Evolutionary conservation across 2,797 vertebrate genomes (phyloP).

Genomic region (Helarctos malayanus): DNA sequence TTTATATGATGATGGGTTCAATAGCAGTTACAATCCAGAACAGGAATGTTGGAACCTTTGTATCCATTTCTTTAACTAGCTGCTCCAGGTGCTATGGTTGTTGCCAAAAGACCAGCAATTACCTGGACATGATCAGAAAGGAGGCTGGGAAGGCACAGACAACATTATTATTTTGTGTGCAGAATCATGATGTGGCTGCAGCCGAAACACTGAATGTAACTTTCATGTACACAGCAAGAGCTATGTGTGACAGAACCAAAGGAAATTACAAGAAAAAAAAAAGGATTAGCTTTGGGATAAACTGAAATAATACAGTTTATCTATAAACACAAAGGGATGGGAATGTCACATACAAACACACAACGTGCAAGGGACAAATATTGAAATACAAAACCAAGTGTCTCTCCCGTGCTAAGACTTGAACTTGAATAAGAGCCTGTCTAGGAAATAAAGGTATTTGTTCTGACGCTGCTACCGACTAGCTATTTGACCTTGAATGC

Average conservation of each 20-base stretch:
- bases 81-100: neutral
- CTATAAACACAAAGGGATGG: neutral
- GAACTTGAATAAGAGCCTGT: neutral
- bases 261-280: neutral
- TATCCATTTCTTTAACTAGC: neutral
- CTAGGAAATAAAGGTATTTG: neutral
- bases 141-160: neutral
- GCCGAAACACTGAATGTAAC: neutral
- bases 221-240: neutral
- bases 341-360: neutral
- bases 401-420: neutral
- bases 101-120: constrained; percentile 42
- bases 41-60: neutral
- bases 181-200: neutral
- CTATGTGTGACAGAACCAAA: neutral
- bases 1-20: neutral
- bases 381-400: neutral
- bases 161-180: neutral
- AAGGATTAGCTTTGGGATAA: neutral
- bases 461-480: neutral
- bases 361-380: neutral
- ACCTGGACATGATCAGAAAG: constrained; percentile 25
- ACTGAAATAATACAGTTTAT: neutral
- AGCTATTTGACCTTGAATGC: neutral
- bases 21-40: neutral